These are phyloP conservation scores for Uria aalge DNA, from an alignment of 2,113 vertebrate genomes.

Conservation along the genomic window DNA sequence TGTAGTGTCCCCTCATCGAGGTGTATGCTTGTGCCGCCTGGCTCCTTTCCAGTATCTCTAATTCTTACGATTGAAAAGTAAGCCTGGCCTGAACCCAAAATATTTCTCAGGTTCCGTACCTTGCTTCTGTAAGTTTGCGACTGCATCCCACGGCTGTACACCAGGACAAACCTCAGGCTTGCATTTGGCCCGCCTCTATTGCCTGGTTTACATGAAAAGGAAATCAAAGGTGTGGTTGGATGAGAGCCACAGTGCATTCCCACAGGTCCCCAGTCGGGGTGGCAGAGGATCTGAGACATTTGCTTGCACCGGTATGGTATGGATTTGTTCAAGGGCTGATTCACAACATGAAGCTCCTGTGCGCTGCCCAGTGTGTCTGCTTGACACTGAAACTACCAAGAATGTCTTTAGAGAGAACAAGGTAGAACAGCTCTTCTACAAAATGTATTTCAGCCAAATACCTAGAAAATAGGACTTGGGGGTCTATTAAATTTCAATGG, in stretches of 20 bases:
- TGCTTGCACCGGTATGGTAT: background rate
- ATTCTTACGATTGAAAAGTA: background rate
- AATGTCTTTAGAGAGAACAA: background rate
- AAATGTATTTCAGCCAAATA: background rate
- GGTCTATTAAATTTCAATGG: background rate
- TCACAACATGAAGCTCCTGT: background rate
- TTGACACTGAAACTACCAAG: background rate
- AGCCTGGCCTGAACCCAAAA: background rate
- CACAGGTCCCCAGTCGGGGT: background rate
- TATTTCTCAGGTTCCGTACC: background rate
- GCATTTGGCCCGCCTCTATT: background rate
- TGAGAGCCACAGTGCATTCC: background rate
- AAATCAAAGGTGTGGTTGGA: background rate
- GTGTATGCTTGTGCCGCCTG: background rate
- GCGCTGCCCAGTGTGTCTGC: background rate
- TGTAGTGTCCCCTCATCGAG: background rate
- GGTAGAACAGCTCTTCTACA: background rate
- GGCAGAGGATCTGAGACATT: background rate
- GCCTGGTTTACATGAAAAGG: background rate
- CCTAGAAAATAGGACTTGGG: background rate
- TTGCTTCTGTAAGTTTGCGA: background rate
- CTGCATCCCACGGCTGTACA: background rate
- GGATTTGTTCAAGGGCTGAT: background rate
- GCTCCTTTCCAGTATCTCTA: background rate
- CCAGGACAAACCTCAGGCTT: background rate